Evolutionary conservation across 1,140 invertebrate genomes (phyloP).

Genomic region (Bombus consobrinus): DNA sequence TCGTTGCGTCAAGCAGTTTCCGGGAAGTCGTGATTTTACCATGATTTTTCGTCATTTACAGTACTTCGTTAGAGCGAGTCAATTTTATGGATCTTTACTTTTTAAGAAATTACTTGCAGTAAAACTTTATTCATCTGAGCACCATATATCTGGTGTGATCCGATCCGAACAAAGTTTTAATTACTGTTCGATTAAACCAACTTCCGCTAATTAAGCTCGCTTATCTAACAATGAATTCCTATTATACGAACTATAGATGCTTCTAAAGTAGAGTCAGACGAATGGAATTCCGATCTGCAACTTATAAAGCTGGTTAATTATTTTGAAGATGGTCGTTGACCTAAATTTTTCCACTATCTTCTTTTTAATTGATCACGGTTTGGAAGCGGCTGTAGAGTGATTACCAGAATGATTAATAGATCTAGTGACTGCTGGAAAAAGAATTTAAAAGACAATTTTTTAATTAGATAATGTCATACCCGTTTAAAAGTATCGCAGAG

Average conservation of each 20-base stretch:
- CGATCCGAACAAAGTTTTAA: background rate
- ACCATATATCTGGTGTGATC: no score
- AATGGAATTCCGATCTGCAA: no score
- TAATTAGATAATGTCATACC: no score
- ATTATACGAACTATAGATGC: no score
- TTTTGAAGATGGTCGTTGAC: background rate
- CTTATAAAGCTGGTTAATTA: background rate
- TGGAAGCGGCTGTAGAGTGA: no score
- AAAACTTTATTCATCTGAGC: background rate
- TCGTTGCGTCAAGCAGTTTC: background rate
- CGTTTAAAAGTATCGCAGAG: no score
- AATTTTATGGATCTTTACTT: background rate
- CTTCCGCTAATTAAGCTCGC: background rate
- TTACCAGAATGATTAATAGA: no score
- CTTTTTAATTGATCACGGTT: background rate
- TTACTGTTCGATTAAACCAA: background rate
- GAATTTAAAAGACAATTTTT: no score
- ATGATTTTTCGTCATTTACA: background rate
- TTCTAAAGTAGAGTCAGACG: no score
- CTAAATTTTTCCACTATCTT: background rate
- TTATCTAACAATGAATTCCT: background rate
- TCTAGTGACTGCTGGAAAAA: no score
- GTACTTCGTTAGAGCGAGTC: background rate
- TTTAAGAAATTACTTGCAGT: background rate
- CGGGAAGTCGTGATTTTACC: background rate